A percentile compares a stretch with the other conserved stretches of the same genome.
phyloP scores from a whole-genome alignment of 2,888 invertebrate genomes.

The Apamea sordens region DNA sequence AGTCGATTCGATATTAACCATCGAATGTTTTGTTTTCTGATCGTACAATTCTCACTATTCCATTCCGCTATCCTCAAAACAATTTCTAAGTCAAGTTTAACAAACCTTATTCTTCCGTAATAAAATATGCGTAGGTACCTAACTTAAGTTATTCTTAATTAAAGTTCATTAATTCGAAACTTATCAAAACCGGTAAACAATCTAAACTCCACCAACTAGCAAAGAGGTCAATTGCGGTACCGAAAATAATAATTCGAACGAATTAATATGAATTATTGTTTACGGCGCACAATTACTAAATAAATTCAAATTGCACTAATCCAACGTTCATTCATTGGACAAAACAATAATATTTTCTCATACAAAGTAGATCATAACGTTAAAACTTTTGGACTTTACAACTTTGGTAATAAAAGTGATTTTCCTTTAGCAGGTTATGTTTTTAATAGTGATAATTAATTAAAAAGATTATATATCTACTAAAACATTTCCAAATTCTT shows the following conservation, averaged over 20 bases:
- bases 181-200: constrained; percentile 66
- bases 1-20: neutral
- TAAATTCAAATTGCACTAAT: constrained; percentile 88
- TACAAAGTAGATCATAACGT: constrained; percentile 73
- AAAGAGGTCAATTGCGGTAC: constrained; percentile 74
- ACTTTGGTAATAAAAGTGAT: constrained; percentile 62
- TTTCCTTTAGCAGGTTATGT: constrained; percentile 62
- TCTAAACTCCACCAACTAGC: constrained; percentile 57
- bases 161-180: constrained; percentile 59
- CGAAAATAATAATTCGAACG: constrained; percentile 79
- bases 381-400: constrained; percentile 70
- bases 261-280: constrained; percentile 85
- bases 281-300: constrained; percentile 83
- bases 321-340: constrained; percentile 85
- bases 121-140: constrained; percentile 12
- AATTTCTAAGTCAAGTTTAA: constrained; percentile 15
- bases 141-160: constrained; percentile 55
- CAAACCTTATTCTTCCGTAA: constrained; percentile 5
- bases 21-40: neutral
- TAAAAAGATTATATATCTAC: constrained; percentile 84
- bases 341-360: constrained; percentile 86
- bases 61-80: neutral
- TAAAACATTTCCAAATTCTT: constrained; percentile 87
- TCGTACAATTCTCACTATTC: no score
- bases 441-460: constrained; percentile 86